phyloP scores from a whole-genome alignment of 2,113 vertebrate genomes.

The Acinonyx jubatus region DNA sequence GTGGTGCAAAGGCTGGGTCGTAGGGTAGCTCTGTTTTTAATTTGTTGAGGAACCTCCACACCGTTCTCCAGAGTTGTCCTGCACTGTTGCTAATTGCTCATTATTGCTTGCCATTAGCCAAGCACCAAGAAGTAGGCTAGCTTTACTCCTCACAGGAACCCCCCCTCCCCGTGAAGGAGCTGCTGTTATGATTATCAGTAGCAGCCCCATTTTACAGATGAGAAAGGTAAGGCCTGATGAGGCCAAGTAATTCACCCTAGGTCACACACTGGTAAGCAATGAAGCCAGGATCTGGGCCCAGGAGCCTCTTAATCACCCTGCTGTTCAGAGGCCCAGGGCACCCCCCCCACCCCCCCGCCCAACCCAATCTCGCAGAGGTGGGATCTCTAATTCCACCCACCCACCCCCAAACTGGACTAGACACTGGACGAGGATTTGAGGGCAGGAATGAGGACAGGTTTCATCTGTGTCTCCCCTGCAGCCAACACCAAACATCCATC shows the following conservation, averaged over 20 bases:
- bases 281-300: not conserved
- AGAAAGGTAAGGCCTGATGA: not conserved
- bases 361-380: too few relatives aligned
- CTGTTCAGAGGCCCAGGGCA: not conserved
- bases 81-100: accelerated
- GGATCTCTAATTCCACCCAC: not conserved
- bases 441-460: not conserved
- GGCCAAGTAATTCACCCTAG: too few relatives aligned
- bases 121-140: accelerated
- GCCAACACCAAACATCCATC: accelerated
- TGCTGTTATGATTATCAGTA: accelerated
- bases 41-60: too few relatives aligned
- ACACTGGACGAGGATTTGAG: not conserved
- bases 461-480: not conserved
- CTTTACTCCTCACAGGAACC: not conserved
- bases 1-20: too few relatives aligned
- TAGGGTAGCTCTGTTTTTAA: too few relatives aligned
- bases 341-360: not conserved
- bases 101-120: accelerated
- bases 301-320: not conserved
- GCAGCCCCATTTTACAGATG: not conserved
- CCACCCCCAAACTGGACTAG: not conserved
- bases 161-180: not conserved
- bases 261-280: not conserved
- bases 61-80: too few relatives aligned